These are phyloP conservation scores for Horisme vitalbata DNA, from an alignment of 2,888 invertebrate genomes.

Conservation along the genomic window DNA sequence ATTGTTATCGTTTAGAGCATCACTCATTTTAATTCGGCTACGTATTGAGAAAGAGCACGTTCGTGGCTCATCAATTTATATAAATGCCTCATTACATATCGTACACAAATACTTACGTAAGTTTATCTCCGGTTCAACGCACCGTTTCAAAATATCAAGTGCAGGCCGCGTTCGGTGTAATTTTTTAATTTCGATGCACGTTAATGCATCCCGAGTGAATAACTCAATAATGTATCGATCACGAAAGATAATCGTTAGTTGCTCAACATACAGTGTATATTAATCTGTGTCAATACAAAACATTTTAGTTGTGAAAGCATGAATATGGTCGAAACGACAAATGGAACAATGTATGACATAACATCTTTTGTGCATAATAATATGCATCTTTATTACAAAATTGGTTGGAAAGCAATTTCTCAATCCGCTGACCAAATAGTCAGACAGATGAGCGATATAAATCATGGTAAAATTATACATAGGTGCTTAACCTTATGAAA, in stretches of 20 bases:
- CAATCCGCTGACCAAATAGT: constrained; percentile 21
- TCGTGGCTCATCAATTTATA: constrained; percentile 61
- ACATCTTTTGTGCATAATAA: constrained; percentile 24
- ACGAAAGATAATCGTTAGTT: constrained; percentile 31
- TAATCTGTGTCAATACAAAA: constrained; percentile 11
- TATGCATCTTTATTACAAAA: constrained; percentile 43
- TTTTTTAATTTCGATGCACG: constrained; percentile 58
- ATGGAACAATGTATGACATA: constrained; percentile 29
- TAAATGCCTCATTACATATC: constrained; percentile 64
- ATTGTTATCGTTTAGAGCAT: constrained; percentile 62
- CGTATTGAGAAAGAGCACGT: constrained; percentile 44
- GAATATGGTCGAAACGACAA: constrained; percentile 25
- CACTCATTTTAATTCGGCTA: constrained; percentile 66
- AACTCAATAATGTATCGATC: constrained; percentile 42
- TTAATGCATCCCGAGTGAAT: constrained; percentile 37
- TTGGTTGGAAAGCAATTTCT: constrained; percentile 38
- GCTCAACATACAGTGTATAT: constrained; percentile 15
- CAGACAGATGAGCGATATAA: constrained; percentile 18
- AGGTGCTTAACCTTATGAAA: constrained; percentile 14
- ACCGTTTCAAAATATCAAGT: constrained; percentile 53
- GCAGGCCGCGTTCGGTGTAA: constrained; percentile 47
- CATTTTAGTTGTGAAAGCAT: constrained; percentile 27
- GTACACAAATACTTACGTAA: constrained; percentile 54
- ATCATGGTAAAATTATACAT: constrained; percentile 20
- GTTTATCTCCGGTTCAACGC: constrained; percentile 50